Base-by-base conservation (phyloP, 1,140 invertebrate genomes). In the Aphelinus atriplicis region DNA sequence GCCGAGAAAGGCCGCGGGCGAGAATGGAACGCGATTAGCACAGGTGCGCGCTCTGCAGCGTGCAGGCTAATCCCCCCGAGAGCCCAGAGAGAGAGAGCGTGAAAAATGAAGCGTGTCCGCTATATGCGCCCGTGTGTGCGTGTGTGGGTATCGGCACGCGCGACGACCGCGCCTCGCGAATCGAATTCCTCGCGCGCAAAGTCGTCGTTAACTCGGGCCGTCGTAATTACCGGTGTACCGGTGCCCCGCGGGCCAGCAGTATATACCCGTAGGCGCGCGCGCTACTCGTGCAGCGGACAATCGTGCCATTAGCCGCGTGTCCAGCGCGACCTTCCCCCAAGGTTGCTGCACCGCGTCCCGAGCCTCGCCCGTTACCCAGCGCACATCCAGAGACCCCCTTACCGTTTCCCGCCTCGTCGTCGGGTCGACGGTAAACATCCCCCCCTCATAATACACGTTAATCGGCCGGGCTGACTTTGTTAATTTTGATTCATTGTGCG, bases 221-320 rank as follows among this genome's bases (percentile, higher is more conserved):
- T 63, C 48, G 69, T 76, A 76, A 71, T 76, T 71, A 76, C 62
- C 67, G 46, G 45, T 61, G n/a, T 53, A 51, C 61, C 66, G 64
- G 26, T 46, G 7, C 26, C 5, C 50, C 42, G 51, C 65, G 26
- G 26, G 26, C 26, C 26, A 26, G 26, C 26, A 26, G 26, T 26
- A 26, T 26, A 26, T 26, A 26, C 26, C 26, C 26, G 26, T 26
- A 26, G 26, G 26, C 26, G 26, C 63, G 45, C 58, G 51, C 63
- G 64, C 63, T 46, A 51, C 7, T 56, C 50, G 43, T 55, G 3
- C 42, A 53, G 47, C 47, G 68, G 68, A 65, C 61, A 79, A 79
- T 79, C 77, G 73, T 67, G 72, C 74, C 77, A 79, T 79, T 79
- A 79, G 78, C 73, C 78, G 42, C 78, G 74, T 81, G 81, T 82